Base-by-base conservation (phyloP, 1,140 invertebrate species). In the Cydia strobilella region DNA sequence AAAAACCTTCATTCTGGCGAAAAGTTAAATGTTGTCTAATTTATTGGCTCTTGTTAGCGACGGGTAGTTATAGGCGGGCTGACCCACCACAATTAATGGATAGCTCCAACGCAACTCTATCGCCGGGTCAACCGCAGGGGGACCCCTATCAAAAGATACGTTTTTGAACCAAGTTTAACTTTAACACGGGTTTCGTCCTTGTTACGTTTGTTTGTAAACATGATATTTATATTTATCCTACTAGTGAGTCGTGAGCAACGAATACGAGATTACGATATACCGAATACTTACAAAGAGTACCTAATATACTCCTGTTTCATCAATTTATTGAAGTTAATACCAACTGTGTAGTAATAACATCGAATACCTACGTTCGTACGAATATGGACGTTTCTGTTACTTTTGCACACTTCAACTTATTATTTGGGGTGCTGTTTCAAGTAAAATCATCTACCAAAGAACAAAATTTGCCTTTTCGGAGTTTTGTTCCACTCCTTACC, bases 71-170 rank as follows among this genome's bases (percentile, higher is more conserved):
- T 69, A 69, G 65, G 23, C 27, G 12, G 31, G 65, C 65, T 18
- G 27, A 39, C 25, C 71, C 63, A 59, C 45, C 35, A 73, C 72
- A 74, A 73, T 77, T 82, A 82, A 82, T 82, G 81, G 77, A 82
- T 82, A 76, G 76, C 76, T 74, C 77, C 75, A 78, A 79, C 76
- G 75, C 66, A 77, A 77, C 72, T 78, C 73, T 78, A 79, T 78
- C 79, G 74, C 66, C 62, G 45, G 74, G 76, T 73, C 72, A 74
- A 80, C 81, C 79, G 73, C 80, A 79, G 39, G 74, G 74, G 54
- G 73, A 76, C 78, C 77, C 72, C 66, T 51, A 79, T 77, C 72
- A 74, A 79, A 81, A 79, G 76, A 78, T 79, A 10, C n/a, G 65
- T 69, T 69, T 35, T 59, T 59, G 54, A 59, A 59, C 54, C 54